Evolutionary conservation across 2,797 vertebrate genomes (phyloP).

Genomic region (Protosalanx chinensis): DNA sequence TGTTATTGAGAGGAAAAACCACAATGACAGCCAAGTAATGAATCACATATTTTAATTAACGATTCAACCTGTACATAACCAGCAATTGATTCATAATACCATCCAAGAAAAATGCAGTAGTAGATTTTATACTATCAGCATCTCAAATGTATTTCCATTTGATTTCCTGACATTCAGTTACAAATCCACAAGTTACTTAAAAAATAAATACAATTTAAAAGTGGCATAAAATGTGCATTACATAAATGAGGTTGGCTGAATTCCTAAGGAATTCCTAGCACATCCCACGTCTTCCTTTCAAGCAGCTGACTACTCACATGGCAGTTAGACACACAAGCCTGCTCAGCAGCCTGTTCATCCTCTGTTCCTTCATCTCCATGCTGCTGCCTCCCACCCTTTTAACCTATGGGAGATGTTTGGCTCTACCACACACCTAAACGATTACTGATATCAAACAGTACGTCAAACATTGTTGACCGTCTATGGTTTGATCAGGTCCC

Average conservation of each 20-base stretch:
- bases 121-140: background rate
- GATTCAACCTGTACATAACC: background rate
- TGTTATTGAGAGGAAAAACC: too few species aligned
- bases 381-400: background rate
- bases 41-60: background rate
- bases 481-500: background rate
- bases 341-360: background rate
- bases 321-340: background rate
- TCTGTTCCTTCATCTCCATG: too few species aligned
- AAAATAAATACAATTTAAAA: conserved; percentile 15
- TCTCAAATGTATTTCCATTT: conserved; percentile 5
- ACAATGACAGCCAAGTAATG: too few species aligned
- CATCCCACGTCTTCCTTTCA: background rate
- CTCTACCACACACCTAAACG: background rate
- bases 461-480: background rate
- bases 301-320: background rate
- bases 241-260: background rate
- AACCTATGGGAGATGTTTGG: background rate
- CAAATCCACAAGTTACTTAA: background rate
- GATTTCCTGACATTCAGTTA: conserved; percentile 10
- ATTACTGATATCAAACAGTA: background rate
- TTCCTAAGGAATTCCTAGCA: background rate
- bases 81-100: background rate
- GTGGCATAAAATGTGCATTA: conserved; percentile 6
- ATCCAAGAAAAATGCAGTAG: background rate